phyloP scores from a whole-genome alignment of 2,888 invertebrate species.

The Caenorhabditis sp. region DNA sequence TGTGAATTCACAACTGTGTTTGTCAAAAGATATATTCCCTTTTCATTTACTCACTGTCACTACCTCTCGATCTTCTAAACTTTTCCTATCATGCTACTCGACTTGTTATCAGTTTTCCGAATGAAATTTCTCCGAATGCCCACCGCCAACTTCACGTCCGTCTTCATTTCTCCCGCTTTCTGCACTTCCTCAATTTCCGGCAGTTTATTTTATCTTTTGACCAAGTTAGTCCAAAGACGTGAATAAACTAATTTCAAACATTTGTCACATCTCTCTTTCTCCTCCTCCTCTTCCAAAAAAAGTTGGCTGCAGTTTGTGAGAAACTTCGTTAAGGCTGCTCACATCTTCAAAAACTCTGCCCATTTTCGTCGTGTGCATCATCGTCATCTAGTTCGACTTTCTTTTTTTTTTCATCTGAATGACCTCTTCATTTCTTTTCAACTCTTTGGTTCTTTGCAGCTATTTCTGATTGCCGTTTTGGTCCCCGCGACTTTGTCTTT shows the following conservation, averaged over 20 bases:
- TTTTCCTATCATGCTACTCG: neutral
- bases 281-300: slow-evolving; percentile 13
- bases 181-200: slow-evolving; percentile 10
- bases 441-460: slow-evolving; percentile 40
- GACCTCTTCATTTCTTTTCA: slow-evolving; percentile 7
- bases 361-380: slow-evolving; percentile 40
- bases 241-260: slow-evolving; percentile 52
- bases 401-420: slow-evolving; percentile 8
- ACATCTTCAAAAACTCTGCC: slow-evolving; percentile 44
- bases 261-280: slow-evolving; percentile 46
- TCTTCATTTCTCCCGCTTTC: neutral
- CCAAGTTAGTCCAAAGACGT: slow-evolving; percentile 40
- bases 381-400: slow-evolving; percentile 25
- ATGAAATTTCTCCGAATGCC: slow-evolving; percentile 15
- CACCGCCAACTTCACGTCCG: slow-evolving; percentile 12
- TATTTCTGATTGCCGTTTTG: slow-evolving; percentile 26
- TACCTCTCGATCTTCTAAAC: slow-evolving; percentile 19
- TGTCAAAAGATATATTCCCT: neutral
- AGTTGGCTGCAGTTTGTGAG: slow-evolving; percentile 43
- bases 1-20: neutral
- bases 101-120: slow-evolving; percentile 13
- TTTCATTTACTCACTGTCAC: neutral
- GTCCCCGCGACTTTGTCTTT: slow-evolving; percentile 23
- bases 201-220: slow-evolving; percentile 41
- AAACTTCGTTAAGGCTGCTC: slow-evolving; percentile 50